A percentile compares a stretch with the other conserved stretches of the same genome.
Conservation (phyloP, 2,888 invertebrate species). For the Schrankia costaestrigalis region DNA sequence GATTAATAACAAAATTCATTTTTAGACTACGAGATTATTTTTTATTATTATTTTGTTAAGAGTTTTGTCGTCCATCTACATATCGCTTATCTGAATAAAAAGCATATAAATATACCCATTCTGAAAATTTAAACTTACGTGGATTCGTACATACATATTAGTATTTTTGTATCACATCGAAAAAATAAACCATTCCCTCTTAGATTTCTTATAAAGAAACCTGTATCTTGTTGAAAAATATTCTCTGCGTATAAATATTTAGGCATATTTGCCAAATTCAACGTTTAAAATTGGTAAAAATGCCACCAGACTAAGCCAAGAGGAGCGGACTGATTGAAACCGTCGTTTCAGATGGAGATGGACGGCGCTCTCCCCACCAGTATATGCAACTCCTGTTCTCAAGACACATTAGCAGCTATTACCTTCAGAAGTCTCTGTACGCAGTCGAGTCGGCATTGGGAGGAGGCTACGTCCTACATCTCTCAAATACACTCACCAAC, state of each 20-base stretch:
- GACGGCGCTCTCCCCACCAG: slow-evolving; percentile 52
- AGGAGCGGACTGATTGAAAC: slow-evolving; percentile 60
- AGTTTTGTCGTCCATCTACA: too few species aligned
- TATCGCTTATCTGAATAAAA: too few species aligned
- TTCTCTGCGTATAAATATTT: neutral
- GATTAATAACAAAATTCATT: too few species aligned
- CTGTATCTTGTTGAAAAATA: too few species aligned
- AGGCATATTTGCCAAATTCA: slow-evolving; percentile 4
- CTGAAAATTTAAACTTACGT: too few species aligned
- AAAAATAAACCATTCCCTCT: too few species aligned
- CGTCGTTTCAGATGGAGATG: slow-evolving; percentile 69
- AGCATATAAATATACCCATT: too few species aligned
- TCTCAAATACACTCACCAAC: slow-evolving; percentile 28
- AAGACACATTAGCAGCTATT: slow-evolving; percentile 43
- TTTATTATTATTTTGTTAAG: too few species aligned
- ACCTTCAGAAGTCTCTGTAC: slow-evolving; percentile 49
- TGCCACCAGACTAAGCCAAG: slow-evolving; percentile 20
- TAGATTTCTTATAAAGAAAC: too few species aligned
- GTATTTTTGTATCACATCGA: neutral
- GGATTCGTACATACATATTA: too few species aligned
- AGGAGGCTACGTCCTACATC: slow-evolving; percentile 35
- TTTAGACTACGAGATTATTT: too few species aligned
- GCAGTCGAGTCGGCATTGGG: slow-evolving; percentile 51
- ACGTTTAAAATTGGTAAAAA: slow-evolving; percentile 18
- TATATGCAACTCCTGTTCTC: slow-evolving; percentile 52